Evolutionary conservation across 2,797 vertebrate species (phyloP), one percentile per base, ranked within the genome.

Genomic region (Urocyon cinereoargenteus): DNA sequence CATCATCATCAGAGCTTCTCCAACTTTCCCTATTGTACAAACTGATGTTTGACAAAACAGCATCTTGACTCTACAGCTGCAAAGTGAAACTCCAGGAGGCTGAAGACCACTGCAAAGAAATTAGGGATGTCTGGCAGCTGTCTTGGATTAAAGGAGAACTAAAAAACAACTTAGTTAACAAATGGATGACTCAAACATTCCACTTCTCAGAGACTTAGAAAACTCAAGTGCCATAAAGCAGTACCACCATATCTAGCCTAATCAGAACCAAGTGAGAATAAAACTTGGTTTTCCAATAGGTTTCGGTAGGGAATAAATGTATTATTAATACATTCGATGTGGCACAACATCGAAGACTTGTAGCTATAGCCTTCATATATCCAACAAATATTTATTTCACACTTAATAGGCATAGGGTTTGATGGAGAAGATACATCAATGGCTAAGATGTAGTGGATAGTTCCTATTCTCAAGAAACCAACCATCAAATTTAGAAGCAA

Each of bases 91-190:
- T 77, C 13, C 59, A 86, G 61, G 61, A 86, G 68, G 55, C 28
- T 92, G 59, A 90, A 90, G 84, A 81, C 73, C 19, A 64, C 28
- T 91, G 57, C 21, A 62, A 86, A 92, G 73, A 86, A 61, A 81
- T 75, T 28, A 75, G 8, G 62, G 85, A 75, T 55, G 59, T 81
- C 89, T 81, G 45, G 53, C 62, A 96, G 81, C 51, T 75, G 53
- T 40, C 66, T 92, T 72, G 85, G 89, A 89, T 88, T 72, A 91
- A 84, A 72, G 34, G 28, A 66, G 49, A 95, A 92, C 36, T 72
- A 81, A 90, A 79, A 96, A 92, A 53, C 72, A 90, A 92, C n/a
- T 61, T 89, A 36, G 94, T 51, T 64, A 91, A 53, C 51, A 88
- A 84, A 31, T 10, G 21, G 36, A 68, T 73, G 49, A 97, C 40